A percentile compares a stretch with the other conserved stretches of the same genome.
Conservation (phyloP, 2,888 invertebrate genomes). For the Monochamus alternatus region DNA sequence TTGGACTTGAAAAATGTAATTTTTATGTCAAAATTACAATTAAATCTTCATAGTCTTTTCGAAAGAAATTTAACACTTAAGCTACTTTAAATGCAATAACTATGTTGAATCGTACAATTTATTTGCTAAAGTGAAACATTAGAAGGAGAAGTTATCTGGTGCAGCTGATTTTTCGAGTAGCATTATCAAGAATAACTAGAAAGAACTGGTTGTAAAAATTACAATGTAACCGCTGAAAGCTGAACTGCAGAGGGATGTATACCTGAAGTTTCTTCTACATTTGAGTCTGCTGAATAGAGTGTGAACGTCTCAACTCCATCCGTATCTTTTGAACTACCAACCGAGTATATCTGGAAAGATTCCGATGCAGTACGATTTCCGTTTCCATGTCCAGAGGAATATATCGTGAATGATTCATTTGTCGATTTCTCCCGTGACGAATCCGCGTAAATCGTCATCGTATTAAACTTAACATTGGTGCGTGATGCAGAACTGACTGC, state of each 20-base stretch:
- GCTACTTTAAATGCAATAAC: no score
- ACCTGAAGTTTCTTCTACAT: neutral
- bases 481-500: neutral
- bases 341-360: slow-evolving; percentile 38
- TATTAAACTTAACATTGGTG: slow-evolving; percentile 30
- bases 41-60: no score
- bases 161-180: no score
- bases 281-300: slow-evolving; percentile 41
- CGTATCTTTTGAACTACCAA: slow-evolving; percentile 27
- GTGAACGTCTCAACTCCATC: slow-evolving; percentile 41
- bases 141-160: no score
- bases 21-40: no score
- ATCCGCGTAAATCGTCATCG: slow-evolving; percentile 38
- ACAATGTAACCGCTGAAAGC: slow-evolving; percentile 17
- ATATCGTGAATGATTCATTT: slow-evolving; percentile 41
- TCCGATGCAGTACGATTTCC: slow-evolving; percentile 25
- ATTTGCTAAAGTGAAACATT: no score
- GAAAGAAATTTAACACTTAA: no score
- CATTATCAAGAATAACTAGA: neutral
- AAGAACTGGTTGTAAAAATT: neutral
- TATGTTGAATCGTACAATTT: no score
- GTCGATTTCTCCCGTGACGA: slow-evolving; percentile 18
- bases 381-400: slow-evolving; percentile 29
- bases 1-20: no score
- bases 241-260: neutral